Base-by-base conservation (phyloP, 2,888 invertebrate species). In the Magallana nippona region DNA sequence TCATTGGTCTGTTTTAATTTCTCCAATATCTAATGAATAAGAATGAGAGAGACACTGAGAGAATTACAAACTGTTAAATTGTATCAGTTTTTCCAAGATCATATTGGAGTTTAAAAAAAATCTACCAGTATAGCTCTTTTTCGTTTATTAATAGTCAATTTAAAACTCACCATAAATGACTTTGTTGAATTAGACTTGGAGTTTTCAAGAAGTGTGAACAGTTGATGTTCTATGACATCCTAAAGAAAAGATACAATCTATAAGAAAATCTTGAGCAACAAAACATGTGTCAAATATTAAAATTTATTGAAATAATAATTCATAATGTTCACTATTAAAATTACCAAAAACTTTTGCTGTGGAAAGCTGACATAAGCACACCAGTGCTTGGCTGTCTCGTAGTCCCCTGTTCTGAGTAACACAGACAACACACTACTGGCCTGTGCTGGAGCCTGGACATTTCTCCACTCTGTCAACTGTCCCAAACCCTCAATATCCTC, bases 331-430 rank as follows among this genome's bases (percentile, higher is more conserved):
- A 17, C 78, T 56, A 81, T n/a, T n/a, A n/a, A n/a, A n/a, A 83
- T 82, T 83, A 91, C 92, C 89, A 86, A 83, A 84, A 89, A 86
- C 10, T 91, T 84, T 17, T 88, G 86, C 5, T 84, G 77, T 1
- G 87, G 85, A 2, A 91, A 86, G 8, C 89, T 84, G 79, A 91
- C 89, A 44, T 92, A 86, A 22, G 84, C 83, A 55, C 90, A 89
- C 93, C 93, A 93, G 10, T 86, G 84, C 55, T 88, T 89, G 19
- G 92, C 91, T 1, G 90, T 89, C 13, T 87, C 88, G 86, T 91
- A 92, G 82, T 91, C 92, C 13, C 90, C 90, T 10, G 89, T 86
- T 84, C 89, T 88, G n/a, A 92, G 87, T 79, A 93, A 83, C 17
- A 93, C 86, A 17, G 86, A 86, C 17, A 93, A 86, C 8, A 93